These are phyloP conservation scores for Acipenser transmontanus DNA, from an alignment of 2,797 vertebrate genomes.

Conservation along the genomic window DNA sequence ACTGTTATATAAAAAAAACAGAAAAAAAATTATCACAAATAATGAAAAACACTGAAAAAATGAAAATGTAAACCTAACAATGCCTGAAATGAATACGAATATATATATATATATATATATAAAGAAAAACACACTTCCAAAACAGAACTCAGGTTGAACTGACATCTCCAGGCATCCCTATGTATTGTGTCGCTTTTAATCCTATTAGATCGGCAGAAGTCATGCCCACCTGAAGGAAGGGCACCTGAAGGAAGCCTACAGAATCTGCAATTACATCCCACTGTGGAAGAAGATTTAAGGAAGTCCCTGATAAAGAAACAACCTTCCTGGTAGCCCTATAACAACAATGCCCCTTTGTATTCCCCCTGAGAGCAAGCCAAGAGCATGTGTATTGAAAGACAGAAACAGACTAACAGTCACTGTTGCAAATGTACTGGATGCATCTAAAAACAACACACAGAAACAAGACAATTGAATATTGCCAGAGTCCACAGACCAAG, in stretches of 20 bases:
- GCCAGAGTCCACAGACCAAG: too few relatives aligned
- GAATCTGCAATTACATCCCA: conserved; percentile 6
- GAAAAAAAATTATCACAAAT: conserved; percentile 41
- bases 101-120: too few relatives aligned
- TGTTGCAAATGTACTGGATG: too few relatives aligned
- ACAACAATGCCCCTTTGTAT: conserved; percentile 4
- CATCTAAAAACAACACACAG: too few relatives aligned
- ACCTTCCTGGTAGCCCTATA: conserved; percentile 4
- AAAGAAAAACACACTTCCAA: conserved; percentile 52
- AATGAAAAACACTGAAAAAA: conserved; percentile 11
- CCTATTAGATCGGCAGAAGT: conserved; percentile 24
- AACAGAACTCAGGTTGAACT: conserved; percentile 75
- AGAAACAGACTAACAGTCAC: too few relatives aligned
- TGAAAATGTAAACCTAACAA: background rate
- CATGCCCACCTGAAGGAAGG: too few relatives aligned
- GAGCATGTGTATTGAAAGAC: background rate
- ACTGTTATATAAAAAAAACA: conserved; percentile 42
- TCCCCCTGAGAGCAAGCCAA: background rate
- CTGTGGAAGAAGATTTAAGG: background rate
- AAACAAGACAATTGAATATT: too few relatives aligned
- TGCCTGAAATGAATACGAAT: conserved; percentile 3
- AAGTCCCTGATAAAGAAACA: conserved; percentile 3
- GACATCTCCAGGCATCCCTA: conserved; percentile 49
- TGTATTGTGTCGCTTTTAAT: conserved; percentile 25
- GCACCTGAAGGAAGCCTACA: background rate